Conservation (phyloP, 2,113 vertebrate species). For the Psophia crepitans region DNA sequence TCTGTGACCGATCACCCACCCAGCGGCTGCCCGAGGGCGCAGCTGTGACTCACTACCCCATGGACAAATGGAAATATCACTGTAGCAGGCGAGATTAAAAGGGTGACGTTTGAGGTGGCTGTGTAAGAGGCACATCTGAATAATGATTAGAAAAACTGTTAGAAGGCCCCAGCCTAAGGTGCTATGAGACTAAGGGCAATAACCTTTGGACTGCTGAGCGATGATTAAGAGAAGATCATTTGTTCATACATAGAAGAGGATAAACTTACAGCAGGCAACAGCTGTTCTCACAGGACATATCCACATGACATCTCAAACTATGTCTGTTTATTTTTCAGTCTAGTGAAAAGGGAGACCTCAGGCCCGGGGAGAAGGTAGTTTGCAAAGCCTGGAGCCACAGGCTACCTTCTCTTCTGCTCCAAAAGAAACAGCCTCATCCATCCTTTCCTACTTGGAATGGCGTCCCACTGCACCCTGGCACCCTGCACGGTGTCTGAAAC, state of each 20-base stretch:
- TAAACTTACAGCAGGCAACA: background rate
- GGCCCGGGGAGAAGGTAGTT: background rate
- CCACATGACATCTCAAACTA: background rate
- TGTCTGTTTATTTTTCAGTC: background rate
- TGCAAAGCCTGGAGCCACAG: background rate
- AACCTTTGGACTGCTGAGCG: background rate
- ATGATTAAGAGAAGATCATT: background rate
- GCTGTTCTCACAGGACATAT: background rate
- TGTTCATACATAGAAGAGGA: rapidly evolving
- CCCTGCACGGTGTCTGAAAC: background rate
- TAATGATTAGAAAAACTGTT: background rate
- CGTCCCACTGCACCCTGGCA: rapidly evolving
- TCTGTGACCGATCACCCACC: background rate
- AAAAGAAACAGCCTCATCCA: background rate
- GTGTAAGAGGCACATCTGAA: background rate
- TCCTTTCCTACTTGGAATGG: background rate
- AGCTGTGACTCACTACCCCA: background rate
- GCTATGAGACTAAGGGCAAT: background rate
- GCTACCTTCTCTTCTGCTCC: background rate
- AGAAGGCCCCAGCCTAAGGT: background rate
- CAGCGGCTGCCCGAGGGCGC: background rate
- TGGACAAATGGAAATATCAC: background rate
- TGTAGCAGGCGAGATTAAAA: background rate
- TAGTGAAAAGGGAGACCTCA: background rate
- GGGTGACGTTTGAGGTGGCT: background rate